Evolutionary conservation across 1,140 invertebrate genomes (phyloP), one percentile per base, ranked within the genome.

Genomic region (Caenorhabditis inopinata): DNA sequence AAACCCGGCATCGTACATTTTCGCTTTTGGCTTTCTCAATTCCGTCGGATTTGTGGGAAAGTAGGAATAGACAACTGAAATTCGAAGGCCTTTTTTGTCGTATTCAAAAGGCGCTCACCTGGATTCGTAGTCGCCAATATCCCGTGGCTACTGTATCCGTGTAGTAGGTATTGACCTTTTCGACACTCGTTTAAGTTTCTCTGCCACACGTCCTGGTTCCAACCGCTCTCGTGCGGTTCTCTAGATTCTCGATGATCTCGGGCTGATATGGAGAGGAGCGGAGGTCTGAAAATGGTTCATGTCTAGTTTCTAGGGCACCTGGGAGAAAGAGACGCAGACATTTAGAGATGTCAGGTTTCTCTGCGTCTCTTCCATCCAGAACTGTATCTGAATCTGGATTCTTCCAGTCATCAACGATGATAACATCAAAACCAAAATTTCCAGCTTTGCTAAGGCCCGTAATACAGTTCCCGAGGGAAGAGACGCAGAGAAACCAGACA

Each of bases 1-100:
- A 25, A 81, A 68, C 18, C 80, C 80, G 14, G 80, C 80, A 62
- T 81, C 80, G 46, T 81, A 81, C 80, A 81, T 81, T 51, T 53
- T 81, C 21, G 79, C 73, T 14, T 53, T 81, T 32, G 49, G 32
- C 12, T 47, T 53, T 35, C 80, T 81, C 7, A 80, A 18, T 12
- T 58, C 53, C 2, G 6, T 42, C 0, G 49, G 18, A 32, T 81
- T 74, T 0, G 80, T 81, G 21, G 80, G 80, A 29, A 81, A 79
- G 42, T 58, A 81, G 1, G 27, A 14, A 78, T 79, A 81, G 53
- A 81, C 80, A 14, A 25, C 78, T 81, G 51, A 42, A 42, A 42
- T n/a, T n/a, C n/a, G n/a, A n/a, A 7, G 38, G 38, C 14, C 14
- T 42, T 42, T 42, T 42, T 42, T 42, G 5, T 5, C 6, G 5